phyloP scores from a whole-genome alignment of 1,140 invertebrate species.

The Drosophila sulfurigaster region DNA sequence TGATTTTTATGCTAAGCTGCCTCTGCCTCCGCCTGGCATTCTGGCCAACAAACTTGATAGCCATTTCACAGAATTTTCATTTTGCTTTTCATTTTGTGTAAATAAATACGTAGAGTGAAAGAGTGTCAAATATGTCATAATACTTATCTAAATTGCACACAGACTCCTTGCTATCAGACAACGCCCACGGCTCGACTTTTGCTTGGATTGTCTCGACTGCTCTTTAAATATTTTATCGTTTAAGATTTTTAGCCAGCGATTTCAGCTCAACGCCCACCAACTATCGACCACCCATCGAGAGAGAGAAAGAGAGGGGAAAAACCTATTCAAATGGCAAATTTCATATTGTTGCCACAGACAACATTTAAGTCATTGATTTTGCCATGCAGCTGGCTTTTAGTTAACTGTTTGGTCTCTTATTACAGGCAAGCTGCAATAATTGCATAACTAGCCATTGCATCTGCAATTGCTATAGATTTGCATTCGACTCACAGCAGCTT shows the following conservation, averaged over 20 bases:
- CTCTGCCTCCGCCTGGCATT: not conserved
- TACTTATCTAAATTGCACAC: conserved; percentile 81
- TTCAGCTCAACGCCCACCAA: conserved; percentile 45
- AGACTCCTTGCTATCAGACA: conserved; percentile 45
- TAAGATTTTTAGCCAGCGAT: conserved; percentile 45
- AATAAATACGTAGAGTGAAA: conserved; percentile 75
- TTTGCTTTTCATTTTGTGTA: conserved; percentile 65
- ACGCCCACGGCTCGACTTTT: conserved; percentile 19
- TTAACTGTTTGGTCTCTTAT: conserved; percentile 18
- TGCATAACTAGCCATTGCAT: conserved; percentile 34
- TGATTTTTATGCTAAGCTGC: conserved; percentile 65
- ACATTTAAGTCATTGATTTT: conserved; percentile 68
- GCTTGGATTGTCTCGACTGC: conserved; percentile 9
- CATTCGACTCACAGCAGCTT: conserved; percentile 11
- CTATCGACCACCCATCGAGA: conserved; percentile 32
- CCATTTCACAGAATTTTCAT: conserved; percentile 51
- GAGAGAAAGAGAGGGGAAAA: conserved; percentile 1
- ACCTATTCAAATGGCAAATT: conserved; percentile 44
- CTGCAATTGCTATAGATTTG: conserved; percentile 42
- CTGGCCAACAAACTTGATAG: conserved; percentile 35
- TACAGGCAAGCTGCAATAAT: conserved; percentile 33
- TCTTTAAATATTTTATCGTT: conserved; percentile 76
- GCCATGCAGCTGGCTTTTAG: conserved; percentile 54
- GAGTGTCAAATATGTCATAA: conserved; percentile 83
- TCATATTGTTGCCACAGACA: conserved; percentile 29